phyloP scores from a whole-genome alignment of 2,888 invertebrate genomes.

The Dendrolimus houi region DNA sequence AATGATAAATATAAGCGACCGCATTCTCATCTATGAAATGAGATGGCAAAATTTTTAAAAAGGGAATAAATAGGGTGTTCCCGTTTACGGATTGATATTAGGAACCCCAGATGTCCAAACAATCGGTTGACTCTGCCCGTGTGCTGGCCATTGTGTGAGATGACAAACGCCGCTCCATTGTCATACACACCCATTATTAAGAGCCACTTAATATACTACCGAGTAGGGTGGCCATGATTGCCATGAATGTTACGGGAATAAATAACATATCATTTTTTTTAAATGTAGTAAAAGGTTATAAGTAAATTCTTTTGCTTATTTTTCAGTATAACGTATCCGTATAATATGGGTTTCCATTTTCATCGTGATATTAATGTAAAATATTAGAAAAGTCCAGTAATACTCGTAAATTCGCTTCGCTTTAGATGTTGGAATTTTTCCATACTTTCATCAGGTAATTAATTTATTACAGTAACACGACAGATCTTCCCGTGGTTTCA shows the following conservation, averaged over 20 bases:
- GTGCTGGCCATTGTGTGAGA: constrained; percentile 37
- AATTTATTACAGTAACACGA: too few species aligned
- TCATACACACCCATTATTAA: constrained; percentile 51
- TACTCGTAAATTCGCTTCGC: too few species aligned
- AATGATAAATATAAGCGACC: background rate
- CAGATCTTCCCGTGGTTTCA: too few species aligned
- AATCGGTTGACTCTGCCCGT: constrained; percentile 39
- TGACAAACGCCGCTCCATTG: constrained; percentile 58
- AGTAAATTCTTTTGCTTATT: too few species aligned
- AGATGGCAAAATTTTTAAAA: constrained; percentile 37
- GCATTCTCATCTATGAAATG: constrained; percentile 20
- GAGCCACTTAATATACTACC: constrained; percentile 59
- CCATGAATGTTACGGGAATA: too few species aligned
- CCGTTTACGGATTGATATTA: constrained; percentile 36
- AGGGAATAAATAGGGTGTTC: constrained; percentile 32
- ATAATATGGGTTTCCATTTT: constrained; percentile 1
- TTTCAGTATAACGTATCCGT: too few species aligned
- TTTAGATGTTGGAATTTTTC: too few species aligned
- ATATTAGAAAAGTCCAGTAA: constrained; percentile 1
- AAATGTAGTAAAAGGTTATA: too few species aligned
- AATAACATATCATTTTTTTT: too few species aligned
- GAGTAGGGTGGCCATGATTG: constrained; percentile 28
- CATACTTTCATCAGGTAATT: too few species aligned
- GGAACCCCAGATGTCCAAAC: constrained; percentile 70
- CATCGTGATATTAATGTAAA: constrained; percentile 1